Evolutionary conservation across 2,888 invertebrate species (phyloP).

Genomic region (Lepidochitona cinerea): DNA sequence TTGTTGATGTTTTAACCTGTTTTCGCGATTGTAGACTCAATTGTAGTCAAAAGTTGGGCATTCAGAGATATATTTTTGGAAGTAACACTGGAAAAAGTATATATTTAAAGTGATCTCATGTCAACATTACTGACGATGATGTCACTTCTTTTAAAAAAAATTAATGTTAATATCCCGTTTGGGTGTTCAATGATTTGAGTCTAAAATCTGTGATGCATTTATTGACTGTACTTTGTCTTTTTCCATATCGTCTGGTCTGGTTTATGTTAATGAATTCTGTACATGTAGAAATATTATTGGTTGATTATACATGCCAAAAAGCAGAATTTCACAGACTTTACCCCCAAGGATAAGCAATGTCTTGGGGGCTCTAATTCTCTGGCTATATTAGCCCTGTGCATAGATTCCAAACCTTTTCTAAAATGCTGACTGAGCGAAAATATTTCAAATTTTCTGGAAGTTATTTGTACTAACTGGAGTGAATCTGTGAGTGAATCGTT

Average conservation of each 20-base stretch:
- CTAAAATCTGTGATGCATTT: conserved; percentile 7
- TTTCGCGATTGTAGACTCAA: conserved; percentile 4
- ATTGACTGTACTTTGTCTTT: neutral
- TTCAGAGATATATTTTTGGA: neutral
- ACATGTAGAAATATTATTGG: neutral
- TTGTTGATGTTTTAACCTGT: neutral
- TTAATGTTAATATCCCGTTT: neutral
- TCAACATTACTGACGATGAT: too few species aligned
- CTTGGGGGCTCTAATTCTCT: neutral
- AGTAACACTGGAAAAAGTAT: neutral
- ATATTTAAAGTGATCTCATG: too few species aligned
- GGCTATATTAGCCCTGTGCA: neutral
- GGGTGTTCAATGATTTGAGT: neutral
- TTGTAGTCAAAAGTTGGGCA: neutral
- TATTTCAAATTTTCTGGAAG: too few species aligned
- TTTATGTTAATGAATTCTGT: neutral
- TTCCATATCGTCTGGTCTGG: neutral
- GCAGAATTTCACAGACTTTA: conserved; percentile 1
- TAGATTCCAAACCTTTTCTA: too few species aligned
- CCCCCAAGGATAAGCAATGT: too few species aligned
- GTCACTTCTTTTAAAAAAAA: too few species aligned
- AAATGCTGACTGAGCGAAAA: too few species aligned
- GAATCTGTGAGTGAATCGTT: too few species aligned
- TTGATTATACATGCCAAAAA: neutral
- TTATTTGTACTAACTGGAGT: too few species aligned